phyloP scores from a whole-genome alignment of 2,888 invertebrate genomes.

The Campoplex capitator region DNA sequence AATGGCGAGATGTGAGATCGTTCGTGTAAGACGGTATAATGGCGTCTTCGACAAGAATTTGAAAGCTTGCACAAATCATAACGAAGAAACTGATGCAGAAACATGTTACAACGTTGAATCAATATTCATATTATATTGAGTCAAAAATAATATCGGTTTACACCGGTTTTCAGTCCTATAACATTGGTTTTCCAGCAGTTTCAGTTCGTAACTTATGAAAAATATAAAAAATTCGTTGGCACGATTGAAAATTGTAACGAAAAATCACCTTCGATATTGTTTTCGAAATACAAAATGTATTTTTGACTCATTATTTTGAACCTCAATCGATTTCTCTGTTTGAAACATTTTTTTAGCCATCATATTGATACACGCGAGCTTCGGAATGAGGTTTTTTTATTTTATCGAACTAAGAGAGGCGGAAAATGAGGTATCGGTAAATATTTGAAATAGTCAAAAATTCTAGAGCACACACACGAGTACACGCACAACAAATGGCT shows the following conservation, averaged over 20 bases:
- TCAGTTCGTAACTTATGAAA: not conserved
- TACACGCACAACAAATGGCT: not conserved
- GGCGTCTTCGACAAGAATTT: constrained; percentile 63
- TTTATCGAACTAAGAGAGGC: not conserved
- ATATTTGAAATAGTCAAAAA: not conserved
- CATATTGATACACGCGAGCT: not conserved
- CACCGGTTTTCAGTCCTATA: too few relatives aligned
- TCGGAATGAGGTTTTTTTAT: not conserved
- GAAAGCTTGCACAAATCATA: constrained; percentile 42
- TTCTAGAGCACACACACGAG: not conserved
- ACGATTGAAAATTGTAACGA: not conserved
- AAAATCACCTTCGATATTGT: not conserved
- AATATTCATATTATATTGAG: not conserved
- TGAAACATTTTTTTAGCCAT: not conserved
- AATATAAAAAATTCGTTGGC: not conserved
- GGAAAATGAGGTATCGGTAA: constrained; percentile 1
- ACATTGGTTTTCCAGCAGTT: not conserved
- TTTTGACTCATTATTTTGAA: not conserved
- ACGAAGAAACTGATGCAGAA: constrained; percentile 20
- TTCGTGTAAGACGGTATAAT: constrained; percentile 65
- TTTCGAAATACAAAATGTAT: not conserved
- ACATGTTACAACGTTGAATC: not conserved
- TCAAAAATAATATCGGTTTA: not conserved
- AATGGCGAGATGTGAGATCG: constrained; percentile 69
- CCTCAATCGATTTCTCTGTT: not conserved